phyloP scores from a whole-genome alignment of 2,113 vertebrate genomes.

The Sylvietta virens region DNA sequence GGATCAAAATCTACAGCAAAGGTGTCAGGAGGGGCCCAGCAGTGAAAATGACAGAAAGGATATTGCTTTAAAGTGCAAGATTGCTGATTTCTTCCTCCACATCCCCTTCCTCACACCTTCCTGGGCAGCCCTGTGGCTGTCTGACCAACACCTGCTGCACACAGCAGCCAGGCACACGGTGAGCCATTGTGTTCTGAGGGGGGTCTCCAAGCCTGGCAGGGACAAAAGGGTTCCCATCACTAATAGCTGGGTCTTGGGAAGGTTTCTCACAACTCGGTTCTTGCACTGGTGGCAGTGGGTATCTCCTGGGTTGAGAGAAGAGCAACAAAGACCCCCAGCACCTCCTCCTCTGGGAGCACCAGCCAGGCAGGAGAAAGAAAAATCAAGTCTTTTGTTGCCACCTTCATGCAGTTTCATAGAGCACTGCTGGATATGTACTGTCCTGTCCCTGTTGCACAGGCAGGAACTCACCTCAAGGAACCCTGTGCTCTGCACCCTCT shows the following conservation, averaged over 20 bases:
- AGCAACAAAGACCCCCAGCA: not conserved
- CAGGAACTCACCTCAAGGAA: not conserved
- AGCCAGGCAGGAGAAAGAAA: not conserved
- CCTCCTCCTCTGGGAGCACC: not conserved
- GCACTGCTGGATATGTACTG: not conserved
- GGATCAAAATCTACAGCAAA: not conserved
- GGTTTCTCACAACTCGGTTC: rapidly evolving
- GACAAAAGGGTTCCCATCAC: not conserved
- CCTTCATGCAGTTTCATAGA: not conserved
- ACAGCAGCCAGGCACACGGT: rapidly evolving
- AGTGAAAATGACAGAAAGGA: not conserved
- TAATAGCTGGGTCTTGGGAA: not conserved
- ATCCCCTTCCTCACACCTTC: not conserved
- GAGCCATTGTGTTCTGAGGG: not conserved
- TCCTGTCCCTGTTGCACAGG: not conserved
- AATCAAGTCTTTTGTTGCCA: not conserved
- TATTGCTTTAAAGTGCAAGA: not conserved
- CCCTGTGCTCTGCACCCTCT: not conserved
- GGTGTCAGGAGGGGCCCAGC: not conserved
- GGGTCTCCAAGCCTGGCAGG: not conserved
- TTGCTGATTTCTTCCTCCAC: not conserved
- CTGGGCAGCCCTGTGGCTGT: not conserved
- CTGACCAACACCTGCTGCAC: not conserved
- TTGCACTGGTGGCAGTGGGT: not conserved
- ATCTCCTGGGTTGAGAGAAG: not conserved